Evolutionary conservation across 2,113 vertebrate species (phyloP).

Genomic region (Ammodytes marinus): DNA sequence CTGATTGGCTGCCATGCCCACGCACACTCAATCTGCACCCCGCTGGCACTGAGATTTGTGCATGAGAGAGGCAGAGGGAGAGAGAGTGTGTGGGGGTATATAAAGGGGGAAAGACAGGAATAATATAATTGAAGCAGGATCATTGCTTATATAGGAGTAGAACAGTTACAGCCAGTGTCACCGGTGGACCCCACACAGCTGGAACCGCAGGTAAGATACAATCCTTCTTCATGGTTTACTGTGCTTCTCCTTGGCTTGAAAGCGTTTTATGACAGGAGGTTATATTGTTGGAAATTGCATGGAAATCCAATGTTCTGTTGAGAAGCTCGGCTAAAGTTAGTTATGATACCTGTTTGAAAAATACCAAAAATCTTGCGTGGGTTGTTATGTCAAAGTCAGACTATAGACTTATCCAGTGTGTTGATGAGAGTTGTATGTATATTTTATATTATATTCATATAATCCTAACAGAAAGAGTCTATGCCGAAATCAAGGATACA

Average conservation of each 20-base stretch:
- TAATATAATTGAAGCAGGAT: conserved; percentile 22
- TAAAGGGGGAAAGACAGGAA: conserved; percentile 28
- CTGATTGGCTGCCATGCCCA: conserved; percentile 71
- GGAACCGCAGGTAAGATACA: conserved; percentile 37
- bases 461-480: background rate
- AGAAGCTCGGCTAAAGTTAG: background rate
- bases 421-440: background rate
- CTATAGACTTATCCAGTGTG: background rate
- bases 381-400: background rate
- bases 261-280: background rate
- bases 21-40: conserved; percentile 62
- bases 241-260: background rate
- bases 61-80: background rate
- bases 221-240: background rate
- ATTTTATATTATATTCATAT: background rate
- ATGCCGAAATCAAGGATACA: background rate
- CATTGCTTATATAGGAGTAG: background rate
- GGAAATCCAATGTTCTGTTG: background rate
- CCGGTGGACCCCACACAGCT: conserved; percentile 16
- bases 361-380: background rate
- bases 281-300: background rate
- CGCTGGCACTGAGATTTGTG: conserved; percentile 42
- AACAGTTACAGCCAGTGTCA: background rate
- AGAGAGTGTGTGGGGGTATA: conserved; percentile 7
- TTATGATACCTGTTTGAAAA: background rate